These are phyloP conservation scores for Dromaius novaehollandiae DNA, from an alignment of 2,113 vertebrate species.

Conservation along the genomic window DNA sequence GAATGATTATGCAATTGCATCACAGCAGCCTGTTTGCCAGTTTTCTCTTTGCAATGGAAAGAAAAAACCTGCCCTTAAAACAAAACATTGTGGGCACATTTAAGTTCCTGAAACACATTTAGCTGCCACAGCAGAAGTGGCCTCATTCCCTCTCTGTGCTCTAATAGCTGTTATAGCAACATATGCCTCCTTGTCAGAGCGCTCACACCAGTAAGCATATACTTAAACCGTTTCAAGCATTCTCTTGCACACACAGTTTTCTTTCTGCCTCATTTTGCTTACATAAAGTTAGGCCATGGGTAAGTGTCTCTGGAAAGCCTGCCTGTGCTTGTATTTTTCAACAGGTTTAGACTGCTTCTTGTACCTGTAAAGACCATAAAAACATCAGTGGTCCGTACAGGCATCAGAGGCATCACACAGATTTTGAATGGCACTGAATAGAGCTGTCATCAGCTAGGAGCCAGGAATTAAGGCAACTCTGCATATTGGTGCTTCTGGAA, in stretches of 20 bases:
- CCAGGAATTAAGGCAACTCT: not conserved
- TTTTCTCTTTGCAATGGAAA: not conserved
- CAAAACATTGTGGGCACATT: not conserved
- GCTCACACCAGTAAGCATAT: accelerated
- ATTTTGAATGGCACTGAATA: not conserved
- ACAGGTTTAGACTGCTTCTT: not conserved
- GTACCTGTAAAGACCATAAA: not conserved
- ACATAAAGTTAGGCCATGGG: not conserved
- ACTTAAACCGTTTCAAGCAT: not conserved
- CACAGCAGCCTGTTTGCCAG: not conserved
- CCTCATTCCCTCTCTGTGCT: not conserved
- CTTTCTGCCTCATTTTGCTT: not conserved
- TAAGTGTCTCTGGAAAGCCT: not conserved
- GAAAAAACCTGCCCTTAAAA: not conserved
- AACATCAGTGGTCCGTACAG: not conserved
- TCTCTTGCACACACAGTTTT: accelerated
- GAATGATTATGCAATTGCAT: not conserved
- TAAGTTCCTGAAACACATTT: not conserved
- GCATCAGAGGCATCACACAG: not conserved
- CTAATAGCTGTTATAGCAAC: not conserved
- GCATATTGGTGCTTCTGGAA: not conserved
- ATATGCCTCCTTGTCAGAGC: accelerated
- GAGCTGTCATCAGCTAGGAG: not conserved
- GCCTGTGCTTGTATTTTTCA: not conserved
- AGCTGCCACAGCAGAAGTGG: not conserved